Evolutionary conservation across 2,797 vertebrate species (phyloP).

Genomic region (Enteromius viviparus): DNA sequence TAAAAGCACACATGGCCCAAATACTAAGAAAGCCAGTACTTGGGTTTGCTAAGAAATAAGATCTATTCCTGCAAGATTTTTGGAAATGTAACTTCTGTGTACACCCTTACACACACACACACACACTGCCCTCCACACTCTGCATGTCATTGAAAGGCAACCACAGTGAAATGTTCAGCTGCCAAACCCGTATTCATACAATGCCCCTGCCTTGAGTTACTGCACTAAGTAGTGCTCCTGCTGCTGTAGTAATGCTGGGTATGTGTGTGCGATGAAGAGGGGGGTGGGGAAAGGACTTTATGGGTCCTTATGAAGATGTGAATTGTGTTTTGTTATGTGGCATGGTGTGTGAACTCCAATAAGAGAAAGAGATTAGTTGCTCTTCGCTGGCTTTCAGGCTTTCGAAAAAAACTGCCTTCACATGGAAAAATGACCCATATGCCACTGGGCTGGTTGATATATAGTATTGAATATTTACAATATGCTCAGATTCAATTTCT

Average conservation of each 20-base stretch:
- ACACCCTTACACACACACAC: constrained; percentile 38
- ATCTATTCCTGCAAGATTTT: constrained; percentile 45
- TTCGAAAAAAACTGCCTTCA: neutral
- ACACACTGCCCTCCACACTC: constrained; percentile 12
- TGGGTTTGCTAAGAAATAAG: constrained; percentile 32
- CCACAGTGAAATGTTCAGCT: constrained; percentile 21
- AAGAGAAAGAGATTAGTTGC: constrained; percentile 40
- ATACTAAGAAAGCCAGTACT: constrained; percentile 38
- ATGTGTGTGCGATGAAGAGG: constrained; percentile 57
- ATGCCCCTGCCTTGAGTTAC: constrained; percentile 27
- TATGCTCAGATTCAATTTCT: neutral
- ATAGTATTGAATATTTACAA: neutral
- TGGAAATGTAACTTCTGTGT: constrained; percentile 8
- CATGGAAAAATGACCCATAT: neutral
- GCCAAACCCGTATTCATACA: constrained; percentile 35
- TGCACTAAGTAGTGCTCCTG: constrained; percentile 26
- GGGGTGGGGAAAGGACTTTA: constrained; percentile 5
- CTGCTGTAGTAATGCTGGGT: constrained; percentile 48
- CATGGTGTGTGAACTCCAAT: constrained; percentile 37
- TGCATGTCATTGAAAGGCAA: constrained; percentile 45
- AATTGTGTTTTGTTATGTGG: constrained; percentile 36
- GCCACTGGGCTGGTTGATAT: neutral
- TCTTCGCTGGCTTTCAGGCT: constrained; percentile 13
- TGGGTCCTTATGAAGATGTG: neutral
- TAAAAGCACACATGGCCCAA: constrained; percentile 30